Evolutionary conservation across 2,113 vertebrate species (phyloP).

Genomic region (Macrotus californicus): DNA sequence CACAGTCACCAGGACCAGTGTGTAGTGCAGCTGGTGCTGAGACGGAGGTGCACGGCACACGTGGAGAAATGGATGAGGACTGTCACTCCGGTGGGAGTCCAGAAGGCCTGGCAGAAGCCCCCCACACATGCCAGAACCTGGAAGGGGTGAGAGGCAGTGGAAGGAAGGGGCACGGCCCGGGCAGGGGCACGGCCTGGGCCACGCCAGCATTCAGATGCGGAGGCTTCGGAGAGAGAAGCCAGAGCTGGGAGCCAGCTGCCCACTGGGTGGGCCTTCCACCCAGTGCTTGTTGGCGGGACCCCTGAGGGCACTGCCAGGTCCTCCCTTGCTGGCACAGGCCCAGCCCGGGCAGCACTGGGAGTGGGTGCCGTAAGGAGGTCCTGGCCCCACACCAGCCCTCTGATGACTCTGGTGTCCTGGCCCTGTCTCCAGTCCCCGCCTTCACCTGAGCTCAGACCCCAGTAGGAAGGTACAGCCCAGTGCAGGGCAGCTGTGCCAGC

Average conservation of each 20-base stretch:
- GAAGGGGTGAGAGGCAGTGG: not conserved
- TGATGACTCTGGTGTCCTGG: not conserved
- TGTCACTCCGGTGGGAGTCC: fast-evolving
- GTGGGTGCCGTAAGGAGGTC: too few species aligned
- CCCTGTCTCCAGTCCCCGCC: not conserved
- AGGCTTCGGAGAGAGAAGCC: not conserved
- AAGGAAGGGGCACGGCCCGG: fast-evolving
- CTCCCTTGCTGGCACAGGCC: not conserved
- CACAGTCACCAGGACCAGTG: not conserved
- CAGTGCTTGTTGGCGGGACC: fast-evolving
- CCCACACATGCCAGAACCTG: not conserved
- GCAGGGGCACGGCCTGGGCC: fast-evolving
- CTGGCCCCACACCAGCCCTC: not conserved
- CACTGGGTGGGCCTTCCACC: too few species aligned
- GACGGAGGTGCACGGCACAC: fast-evolving
- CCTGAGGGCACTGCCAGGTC: fast-evolving
- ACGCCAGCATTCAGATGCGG: not conserved
- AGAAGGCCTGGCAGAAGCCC: not conserved
- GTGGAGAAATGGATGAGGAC: not conserved
- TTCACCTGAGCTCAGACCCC: too few species aligned
- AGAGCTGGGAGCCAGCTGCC: not conserved
- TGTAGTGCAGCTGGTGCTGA: fast-evolving
- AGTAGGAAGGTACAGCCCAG: not conserved
- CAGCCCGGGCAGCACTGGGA: fast-evolving
- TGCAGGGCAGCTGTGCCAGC: not conserved